A percentile compares a stretch with the other conserved stretches of the same genome.
Conservation (phyloP, 2,797 vertebrate species). For the Luscinia megarhynchos region DNA sequence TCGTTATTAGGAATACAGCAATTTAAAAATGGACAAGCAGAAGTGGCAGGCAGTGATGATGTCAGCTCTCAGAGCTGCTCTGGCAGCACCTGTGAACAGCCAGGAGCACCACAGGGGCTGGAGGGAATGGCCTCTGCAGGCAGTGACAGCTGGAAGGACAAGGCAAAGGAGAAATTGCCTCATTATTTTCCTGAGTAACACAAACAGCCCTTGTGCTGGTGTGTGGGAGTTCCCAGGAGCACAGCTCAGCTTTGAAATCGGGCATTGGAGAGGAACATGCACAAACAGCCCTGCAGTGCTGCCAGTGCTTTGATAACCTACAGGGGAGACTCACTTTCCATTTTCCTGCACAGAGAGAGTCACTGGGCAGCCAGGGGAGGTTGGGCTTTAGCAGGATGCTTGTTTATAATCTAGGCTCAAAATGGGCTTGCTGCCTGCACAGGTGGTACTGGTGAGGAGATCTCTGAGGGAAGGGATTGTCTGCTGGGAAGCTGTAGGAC, state of each 20-base stretch:
- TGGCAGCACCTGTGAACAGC: not conserved
- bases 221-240: slow-evolving; percentile 37
- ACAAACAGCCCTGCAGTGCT: not conserved
- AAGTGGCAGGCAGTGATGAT: not conserved
- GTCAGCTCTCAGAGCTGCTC: not conserved
- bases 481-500: not conserved
- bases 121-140: not conserved
- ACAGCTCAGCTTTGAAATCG: not conserved
- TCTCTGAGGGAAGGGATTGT: not conserved
- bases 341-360: not conserved
- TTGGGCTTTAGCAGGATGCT: not conserved
- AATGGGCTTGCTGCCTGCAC: not conserved
- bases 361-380: not conserved
- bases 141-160: slow-evolving; percentile 28
- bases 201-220: not conserved
- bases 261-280: not conserved
- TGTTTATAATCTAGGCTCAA: not conserved
- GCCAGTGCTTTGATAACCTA: not conserved
- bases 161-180: slow-evolving; percentile 12
- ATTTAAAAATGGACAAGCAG: not conserved
- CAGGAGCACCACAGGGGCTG: not conserved
- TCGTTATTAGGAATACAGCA: not conserved
- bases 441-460: rapidly evolving
- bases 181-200: slow-evolving; percentile 12
- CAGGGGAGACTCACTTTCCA: not conserved